These are phyloP conservation scores for Podarcis raffonei DNA, from an alignment of 2,113 vertebrate species.

Conservation along the genomic window DNA sequence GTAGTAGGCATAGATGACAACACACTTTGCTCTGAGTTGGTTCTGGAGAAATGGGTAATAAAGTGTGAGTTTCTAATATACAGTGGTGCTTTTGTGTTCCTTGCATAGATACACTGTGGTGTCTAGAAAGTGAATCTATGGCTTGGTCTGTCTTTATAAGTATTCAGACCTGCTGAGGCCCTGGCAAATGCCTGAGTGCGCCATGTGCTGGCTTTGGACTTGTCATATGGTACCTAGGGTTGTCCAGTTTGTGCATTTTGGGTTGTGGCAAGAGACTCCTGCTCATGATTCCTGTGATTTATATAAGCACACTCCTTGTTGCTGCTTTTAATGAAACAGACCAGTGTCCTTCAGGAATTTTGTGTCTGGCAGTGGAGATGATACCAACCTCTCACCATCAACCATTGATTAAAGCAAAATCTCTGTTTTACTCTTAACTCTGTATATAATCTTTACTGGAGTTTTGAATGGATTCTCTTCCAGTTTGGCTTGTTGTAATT, in stretches of 20 bases:
- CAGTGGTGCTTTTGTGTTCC: too few relatives aligned
- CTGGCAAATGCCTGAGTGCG: not conserved
- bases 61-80: too few relatives aligned
- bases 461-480: not conserved
- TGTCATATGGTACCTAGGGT: not conserved
- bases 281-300: not conserved
- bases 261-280: not conserved
- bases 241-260: not conserved
- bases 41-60: too few relatives aligned
- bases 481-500: not conserved
- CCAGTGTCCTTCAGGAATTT: not conserved
- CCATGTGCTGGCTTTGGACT: not conserved
- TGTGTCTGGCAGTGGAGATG: too few relatives aligned
- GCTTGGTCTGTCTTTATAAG: not conserved
- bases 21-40: too few relatives aligned
- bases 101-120: too few relatives aligned
- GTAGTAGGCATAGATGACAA: too few relatives aligned
- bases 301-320: not conserved
- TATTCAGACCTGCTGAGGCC: not conserved
- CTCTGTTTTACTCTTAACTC: not conserved
- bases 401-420: not conserved
- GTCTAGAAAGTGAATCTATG: too few relatives aligned
- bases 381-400: not conserved
- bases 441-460: not conserved
- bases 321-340: not conserved